Base-by-base conservation (phyloP, 2,113 vertebrate species). In the Pterocles burchelli region DNA sequence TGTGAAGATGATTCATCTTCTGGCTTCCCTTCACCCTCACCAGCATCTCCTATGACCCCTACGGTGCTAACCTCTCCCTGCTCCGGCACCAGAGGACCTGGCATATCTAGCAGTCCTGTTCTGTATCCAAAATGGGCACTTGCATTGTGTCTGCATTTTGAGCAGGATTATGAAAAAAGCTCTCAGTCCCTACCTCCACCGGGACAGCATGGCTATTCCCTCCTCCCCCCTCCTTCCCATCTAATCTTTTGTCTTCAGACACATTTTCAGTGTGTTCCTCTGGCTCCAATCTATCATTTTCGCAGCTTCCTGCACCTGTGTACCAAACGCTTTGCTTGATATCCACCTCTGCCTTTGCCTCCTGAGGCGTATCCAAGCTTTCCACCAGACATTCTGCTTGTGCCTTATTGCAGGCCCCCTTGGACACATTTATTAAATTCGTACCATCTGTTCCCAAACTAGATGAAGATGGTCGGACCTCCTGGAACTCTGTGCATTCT, bases 311-410 rank as follows among this genome's bases (percentile, higher is more conserved):
- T 31, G 15, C 59, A 12, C 45, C 86, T 7, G 70, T 2, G 57
- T 41, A 31, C 41, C 80, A 62, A 38, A 48, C 3, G 1, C 81
- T 85, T 13, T 62, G 36, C 31, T 62, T 12, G 17, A 16, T 58
- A 29, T 85, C 80, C 43, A 34, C 54, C 70, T 89, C 71, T 73
- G 34, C 71, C 25, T 76, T 46, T 55, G 61, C 51, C 43, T 62
- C 73, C 57, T 54, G 78, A 68, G 86, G 49, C 0, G 1, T 12
- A 66, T 13, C 65, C 5, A 72, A 88, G 86, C 87, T 43, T 74
- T 90, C 78, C 41, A 73, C 94, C 55, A 80, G 71, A 59, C 84
- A 67, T 54, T 88, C 78, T 4, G 70, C 87, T 43, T 65, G 94
- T 82, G 79, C 65, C 9, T 6, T 52, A 33, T 7, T n/a, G 65